Evolutionary conservation across 2,113 vertebrate species (phyloP).

Genomic region (Sus scrofa): DNA sequence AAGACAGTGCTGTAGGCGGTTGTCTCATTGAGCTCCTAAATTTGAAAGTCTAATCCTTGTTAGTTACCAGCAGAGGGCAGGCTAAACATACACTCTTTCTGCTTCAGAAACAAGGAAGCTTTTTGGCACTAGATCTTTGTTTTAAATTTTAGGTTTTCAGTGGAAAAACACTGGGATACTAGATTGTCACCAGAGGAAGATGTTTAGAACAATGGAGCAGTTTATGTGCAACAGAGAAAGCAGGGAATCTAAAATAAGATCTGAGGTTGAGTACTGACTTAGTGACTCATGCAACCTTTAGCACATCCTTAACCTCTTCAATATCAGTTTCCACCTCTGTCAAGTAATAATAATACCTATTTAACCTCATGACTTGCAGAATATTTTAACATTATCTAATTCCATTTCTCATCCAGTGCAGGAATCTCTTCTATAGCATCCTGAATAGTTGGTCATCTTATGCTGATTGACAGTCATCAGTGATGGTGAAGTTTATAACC

Average conservation of each 20-base stretch:
- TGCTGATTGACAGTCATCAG: neutral
- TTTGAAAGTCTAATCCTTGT: neutral
- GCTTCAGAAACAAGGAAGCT: conserved; percentile 26
- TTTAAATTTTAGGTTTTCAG: conserved; percentile 19
- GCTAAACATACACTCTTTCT: conserved; percentile 38
- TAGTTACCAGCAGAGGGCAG: conserved; percentile 76
- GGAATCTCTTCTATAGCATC: neutral
- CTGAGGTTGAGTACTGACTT: neutral
- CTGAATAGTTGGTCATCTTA: conserved; percentile 13
- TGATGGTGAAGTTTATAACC: neutral
- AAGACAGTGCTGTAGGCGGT: neutral
- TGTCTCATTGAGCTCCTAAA: neutral
- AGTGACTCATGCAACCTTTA: neutral
- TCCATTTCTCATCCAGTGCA: neutral
- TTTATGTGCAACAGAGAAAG: neutral
- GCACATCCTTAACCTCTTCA: conserved; percentile 24
- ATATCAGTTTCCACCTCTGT: neutral
- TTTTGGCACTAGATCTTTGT: neutral
- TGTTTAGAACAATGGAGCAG: neutral
- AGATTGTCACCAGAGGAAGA: neutral
- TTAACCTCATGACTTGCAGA: neutral
- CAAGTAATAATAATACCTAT: neutral
- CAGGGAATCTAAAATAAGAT: conserved; percentile 19
- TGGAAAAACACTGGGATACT: conserved; percentile 32
- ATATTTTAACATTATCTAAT: conserved; percentile 36